These are phyloP conservation scores for Macropodus opercularis DNA, from an alignment of 2,797 vertebrate genomes.

Conservation along the genomic window DNA sequence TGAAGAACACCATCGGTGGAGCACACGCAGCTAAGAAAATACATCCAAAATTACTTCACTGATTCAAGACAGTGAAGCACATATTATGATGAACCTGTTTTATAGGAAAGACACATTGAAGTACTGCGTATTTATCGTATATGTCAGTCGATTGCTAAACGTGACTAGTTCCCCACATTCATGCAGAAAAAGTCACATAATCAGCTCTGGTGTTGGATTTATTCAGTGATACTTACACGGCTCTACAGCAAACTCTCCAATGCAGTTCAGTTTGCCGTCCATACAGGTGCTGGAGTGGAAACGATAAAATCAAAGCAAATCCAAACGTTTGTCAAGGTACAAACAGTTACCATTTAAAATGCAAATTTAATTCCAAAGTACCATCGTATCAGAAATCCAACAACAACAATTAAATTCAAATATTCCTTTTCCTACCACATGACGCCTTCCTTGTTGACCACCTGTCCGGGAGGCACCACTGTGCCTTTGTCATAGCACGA, in stretches of 20 bases:
- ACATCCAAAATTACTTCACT: background rate
- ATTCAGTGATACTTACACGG: slow-evolving; percentile 53
- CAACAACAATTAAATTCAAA: too few species aligned
- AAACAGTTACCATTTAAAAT: too few species aligned
- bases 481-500: slow-evolving; percentile 86
- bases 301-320: slow-evolving; percentile 11
- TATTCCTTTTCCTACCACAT: slow-evolving; percentile 84
- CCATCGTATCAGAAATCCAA: too few species aligned
- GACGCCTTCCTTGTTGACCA: slow-evolving; percentile 78
- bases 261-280: slow-evolving; percentile 82
- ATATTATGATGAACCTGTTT: too few species aligned
- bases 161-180: too few species aligned
- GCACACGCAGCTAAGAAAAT: slow-evolving; percentile 71
- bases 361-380: background rate
- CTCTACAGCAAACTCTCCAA: slow-evolving; percentile 70
- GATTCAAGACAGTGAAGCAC: too few species aligned
- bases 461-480: slow-evolving; percentile 82
- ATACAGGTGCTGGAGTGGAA: slow-evolving; percentile 82
- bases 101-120: too few species aligned
- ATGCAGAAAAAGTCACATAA: too few species aligned
- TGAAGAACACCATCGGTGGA: slow-evolving; percentile 83
- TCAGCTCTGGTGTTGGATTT: background rate
- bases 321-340: too few species aligned
- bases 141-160: too few species aligned
- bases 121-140: too few species aligned